phyloP scores from a whole-genome alignment of 2,113 vertebrate species.

The Plecotus auritus region DNA sequence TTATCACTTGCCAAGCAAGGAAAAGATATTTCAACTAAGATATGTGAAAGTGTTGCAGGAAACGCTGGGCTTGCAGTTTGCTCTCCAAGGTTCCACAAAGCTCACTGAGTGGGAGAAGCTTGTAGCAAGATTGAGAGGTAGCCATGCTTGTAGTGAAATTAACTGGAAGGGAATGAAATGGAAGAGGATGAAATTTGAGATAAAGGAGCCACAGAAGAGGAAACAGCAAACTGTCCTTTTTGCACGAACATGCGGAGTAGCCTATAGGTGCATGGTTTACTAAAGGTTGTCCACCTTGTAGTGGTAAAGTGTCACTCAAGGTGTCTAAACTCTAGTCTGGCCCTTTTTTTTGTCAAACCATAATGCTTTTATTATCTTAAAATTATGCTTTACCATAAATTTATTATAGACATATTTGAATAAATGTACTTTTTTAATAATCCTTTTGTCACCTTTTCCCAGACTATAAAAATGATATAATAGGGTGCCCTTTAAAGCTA shows the following conservation, averaged over 20 bases:
- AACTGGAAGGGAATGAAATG: not conserved
- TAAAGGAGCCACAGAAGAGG: not conserved
- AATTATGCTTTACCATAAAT: not conserved
- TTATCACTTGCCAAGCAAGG: not conserved
- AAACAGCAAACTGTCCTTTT: not conserved
- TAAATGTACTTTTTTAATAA: not conserved
- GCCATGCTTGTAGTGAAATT: not conserved
- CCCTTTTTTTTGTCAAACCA: not conserved
- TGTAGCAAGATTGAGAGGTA: not conserved
- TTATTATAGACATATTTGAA: not conserved
- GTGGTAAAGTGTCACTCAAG: too few species aligned
- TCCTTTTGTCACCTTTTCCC: not conserved
- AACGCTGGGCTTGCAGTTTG: not conserved
- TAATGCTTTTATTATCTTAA: not conserved
- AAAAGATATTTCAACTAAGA: not conserved
- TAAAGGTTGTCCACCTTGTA: accelerated
- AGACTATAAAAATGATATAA: constrained; percentile 45
- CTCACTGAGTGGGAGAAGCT: not conserved
- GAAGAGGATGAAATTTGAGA: not conserved
- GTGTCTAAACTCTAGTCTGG: not conserved
- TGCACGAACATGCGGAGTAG: not conserved
- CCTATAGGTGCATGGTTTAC: not conserved
- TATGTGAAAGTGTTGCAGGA: not conserved
- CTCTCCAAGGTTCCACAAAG: not conserved
- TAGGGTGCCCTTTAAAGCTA: constrained; percentile 35